phyloP scores from a whole-genome alignment of 2,888 invertebrate genomes.

The Eupithecia exiguata region DNA sequence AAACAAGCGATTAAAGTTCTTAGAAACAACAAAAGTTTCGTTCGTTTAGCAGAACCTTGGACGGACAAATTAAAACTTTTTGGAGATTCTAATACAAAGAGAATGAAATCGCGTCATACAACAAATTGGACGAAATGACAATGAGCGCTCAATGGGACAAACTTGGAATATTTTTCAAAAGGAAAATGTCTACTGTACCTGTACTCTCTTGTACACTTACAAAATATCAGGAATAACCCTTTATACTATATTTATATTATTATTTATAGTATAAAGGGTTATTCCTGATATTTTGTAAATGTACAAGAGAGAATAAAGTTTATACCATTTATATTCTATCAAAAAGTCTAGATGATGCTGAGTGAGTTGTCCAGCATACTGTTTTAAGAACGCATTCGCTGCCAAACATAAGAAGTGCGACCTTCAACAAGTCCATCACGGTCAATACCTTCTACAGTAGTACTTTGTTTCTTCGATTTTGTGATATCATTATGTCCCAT shows the following conservation, averaged over 20 bases:
- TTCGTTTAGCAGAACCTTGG: slow-evolving; percentile 30
- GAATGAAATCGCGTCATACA: slow-evolving; percentile 16
- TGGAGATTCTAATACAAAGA: slow-evolving; percentile 15
- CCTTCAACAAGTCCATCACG: neutral
- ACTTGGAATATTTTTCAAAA: neutral
- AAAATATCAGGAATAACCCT: neutral
- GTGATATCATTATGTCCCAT: no score
- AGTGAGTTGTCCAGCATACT: neutral
- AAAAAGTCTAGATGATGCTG: neutral
- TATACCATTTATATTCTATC: neutral
- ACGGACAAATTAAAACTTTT: slow-evolving; percentile 34
- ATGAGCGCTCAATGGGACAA: slow-evolving; percentile 9
- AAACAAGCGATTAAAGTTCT: slow-evolving; percentile 26
- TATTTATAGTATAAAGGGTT: no score
- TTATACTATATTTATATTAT: no score
- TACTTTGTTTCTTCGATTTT: no score
- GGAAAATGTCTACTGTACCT: slow-evolving; percentile 9
- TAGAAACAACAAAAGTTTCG: slow-evolving; percentile 17
- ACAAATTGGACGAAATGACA: slow-evolving; percentile 36
- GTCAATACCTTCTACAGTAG: no score
- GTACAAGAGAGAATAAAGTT: no score
- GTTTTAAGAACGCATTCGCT: no score
- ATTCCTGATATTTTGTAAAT: no score
- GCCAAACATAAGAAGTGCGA: no score
- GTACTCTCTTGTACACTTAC: neutral